Conservation (phyloP, 1,140 invertebrate species). For the Drosophila ogumai region DNA sequence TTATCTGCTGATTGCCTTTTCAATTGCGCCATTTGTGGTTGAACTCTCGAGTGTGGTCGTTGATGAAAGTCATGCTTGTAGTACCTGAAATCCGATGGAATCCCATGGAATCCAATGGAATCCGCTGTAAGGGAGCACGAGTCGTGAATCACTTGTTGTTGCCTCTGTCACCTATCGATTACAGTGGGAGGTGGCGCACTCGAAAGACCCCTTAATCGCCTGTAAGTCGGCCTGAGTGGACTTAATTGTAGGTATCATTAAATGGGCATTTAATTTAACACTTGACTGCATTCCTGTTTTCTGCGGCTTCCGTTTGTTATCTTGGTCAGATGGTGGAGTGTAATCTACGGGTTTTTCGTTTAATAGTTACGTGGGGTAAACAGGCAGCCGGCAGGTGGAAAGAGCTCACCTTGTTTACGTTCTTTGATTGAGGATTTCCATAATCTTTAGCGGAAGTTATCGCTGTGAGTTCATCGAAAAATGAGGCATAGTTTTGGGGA, state of each 20-base stretch:
- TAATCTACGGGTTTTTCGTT: neutral
- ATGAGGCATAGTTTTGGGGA: neutral
- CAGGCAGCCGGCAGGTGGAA: neutral
- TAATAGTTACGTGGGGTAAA: slow-evolving; percentile 2
- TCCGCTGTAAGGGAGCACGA: neutral
- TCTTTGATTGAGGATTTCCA: neutral
- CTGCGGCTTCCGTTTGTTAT: slow-evolving; percentile 14
- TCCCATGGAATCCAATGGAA: neutral
- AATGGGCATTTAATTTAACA: slow-evolving; percentile 48
- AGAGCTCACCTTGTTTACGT: neutral
- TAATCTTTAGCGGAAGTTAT: neutral
- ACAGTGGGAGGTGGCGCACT: slow-evolving; percentile 5
- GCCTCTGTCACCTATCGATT: slow-evolving; percentile 24
- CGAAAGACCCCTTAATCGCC: slow-evolving; percentile 19
- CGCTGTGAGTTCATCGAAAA: neutral
- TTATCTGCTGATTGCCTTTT: slow-evolving; percentile 53
- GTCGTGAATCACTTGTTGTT: slow-evolving; percentile 1
- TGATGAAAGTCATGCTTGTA: slow-evolving; percentile 2
- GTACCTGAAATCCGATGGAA: neutral
- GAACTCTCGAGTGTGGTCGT: slow-evolving; percentile 4
- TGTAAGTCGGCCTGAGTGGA: slow-evolving; percentile 29
- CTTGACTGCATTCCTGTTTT: slow-evolving; percentile 22
- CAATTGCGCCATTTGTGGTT: slow-evolving; percentile 9
- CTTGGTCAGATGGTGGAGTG: slow-evolving; percentile 1
- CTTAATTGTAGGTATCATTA: slow-evolving; percentile 35